Base-by-base conservation (phyloP, 2,888 invertebrate genomes). In the Agrotis clavis region DNA sequence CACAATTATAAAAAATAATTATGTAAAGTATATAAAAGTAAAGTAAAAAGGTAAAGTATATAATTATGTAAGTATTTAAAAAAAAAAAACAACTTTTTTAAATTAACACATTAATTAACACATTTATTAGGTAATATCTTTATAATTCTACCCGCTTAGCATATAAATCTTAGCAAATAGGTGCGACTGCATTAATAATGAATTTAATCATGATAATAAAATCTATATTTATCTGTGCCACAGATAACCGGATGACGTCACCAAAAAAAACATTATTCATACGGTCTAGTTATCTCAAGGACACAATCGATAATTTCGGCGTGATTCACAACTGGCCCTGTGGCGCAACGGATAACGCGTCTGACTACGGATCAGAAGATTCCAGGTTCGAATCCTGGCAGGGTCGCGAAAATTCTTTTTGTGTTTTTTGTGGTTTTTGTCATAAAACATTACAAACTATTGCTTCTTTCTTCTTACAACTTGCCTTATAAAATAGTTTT, bases 351-450 rank as follows among this genome's bases (percentile, higher is more conserved):
- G 96, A 97, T 97, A 97, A 97, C 97, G 97, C 97, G 97, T 97
- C 97, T 97, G 97, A 97, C 97, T 97, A 97, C 97, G 97, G 97
- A 97, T 97, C 97, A 97, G 97, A 97, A 97, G 97, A 97, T 97
- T 97, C 97, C 97, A 97, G 97, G 96, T 97, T 97, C 96, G 97
- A 97, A 97, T 97, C 97, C 97, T 97, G 97, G 96, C 96, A 97
- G 94, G 96, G 96, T 97, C 97, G 96, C 82, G 1, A 0, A 0
- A 2, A 0, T 0, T 0, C n/a, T 74, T 79, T 82, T 86, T 77
- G 35, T 35, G 7, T 7, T 35, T 35, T 35, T 35, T 35, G 6
- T 35, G 7, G 6, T 35, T 35, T 35, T 35, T 30, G 30, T 30
- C 30, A 30, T 5, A 30, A 30, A 30, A n/a, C n/a, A n/a, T n/a